These are phyloP conservation scores for Ectropis grisescens DNA, from an alignment of 1,140 invertebrate species.

Conservation along the genomic window DNA sequence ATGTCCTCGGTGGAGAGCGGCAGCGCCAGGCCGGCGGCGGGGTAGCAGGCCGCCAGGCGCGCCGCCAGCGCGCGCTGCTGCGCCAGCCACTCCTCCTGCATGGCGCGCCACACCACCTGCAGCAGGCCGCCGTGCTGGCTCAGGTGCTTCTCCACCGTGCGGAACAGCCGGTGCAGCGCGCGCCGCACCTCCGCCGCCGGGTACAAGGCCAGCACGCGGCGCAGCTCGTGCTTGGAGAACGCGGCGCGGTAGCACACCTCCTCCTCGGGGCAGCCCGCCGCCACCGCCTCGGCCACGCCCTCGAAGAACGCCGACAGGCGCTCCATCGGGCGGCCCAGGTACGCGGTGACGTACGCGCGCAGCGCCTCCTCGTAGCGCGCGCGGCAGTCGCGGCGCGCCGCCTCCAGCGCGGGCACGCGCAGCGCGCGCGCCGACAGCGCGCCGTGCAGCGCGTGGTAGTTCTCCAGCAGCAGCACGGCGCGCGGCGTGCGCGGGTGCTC, in stretches of 20 bases:
- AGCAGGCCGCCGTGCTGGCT: constrained; percentile 95
- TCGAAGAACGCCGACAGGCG: constrained; percentile 74
- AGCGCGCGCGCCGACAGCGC: constrained; percentile 89
- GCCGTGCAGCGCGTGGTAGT: constrained; percentile 95
- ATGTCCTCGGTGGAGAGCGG: constrained; percentile 98
- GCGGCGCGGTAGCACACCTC: constrained; percentile 98
- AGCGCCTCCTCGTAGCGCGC: constrained; percentile 92
- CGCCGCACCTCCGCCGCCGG: constrained; percentile 81
- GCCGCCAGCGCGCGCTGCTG: constrained; percentile 95
- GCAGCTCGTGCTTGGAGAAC: constrained; percentile 96
- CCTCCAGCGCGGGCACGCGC: constrained; percentile 92
- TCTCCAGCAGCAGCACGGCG: constrained; percentile 96
- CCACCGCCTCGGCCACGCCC: constrained; percentile 90
- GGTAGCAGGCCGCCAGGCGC: constrained; percentile 96
- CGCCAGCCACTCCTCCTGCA: constrained; percentile 99
- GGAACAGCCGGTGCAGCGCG: constrained; percentile 80
- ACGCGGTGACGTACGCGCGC: constrained; percentile 91
- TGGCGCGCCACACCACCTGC: constrained; percentile 98
- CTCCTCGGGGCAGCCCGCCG: constrained; percentile 95
- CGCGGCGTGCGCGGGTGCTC: constrained; percentile 95
- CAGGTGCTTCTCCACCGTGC: constrained; percentile 97
- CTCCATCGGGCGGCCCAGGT: constrained; percentile 95
- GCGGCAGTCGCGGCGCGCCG: constrained; percentile 92
- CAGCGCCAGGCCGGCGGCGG: constrained; percentile 92
- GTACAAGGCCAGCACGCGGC: constrained; percentile 96